Evolutionary conservation across 2,113 vertebrate genomes (phyloP).

Genomic region (Heliornis fulica): DNA sequence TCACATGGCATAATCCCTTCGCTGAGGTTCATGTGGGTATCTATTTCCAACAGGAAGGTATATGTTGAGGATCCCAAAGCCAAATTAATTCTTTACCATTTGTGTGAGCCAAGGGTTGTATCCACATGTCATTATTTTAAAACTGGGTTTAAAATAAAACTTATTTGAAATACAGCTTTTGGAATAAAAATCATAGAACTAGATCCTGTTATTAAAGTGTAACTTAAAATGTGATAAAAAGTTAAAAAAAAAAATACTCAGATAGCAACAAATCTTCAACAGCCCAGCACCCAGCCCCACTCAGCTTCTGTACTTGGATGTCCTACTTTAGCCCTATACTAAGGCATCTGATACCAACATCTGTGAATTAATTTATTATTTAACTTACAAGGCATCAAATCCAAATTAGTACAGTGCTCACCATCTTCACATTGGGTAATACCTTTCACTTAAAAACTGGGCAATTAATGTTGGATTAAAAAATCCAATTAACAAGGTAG

Average conservation of each 20-base stretch:
- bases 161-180: conserved; percentile 4
- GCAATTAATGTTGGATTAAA: neutral
- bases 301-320: neutral
- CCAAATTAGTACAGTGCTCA: neutral
- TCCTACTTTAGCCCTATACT: neutral
- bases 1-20: fast-evolving
- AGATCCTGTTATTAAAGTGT: neutral
- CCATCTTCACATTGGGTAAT: neutral
- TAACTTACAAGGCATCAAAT: neutral
- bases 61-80: conserved; percentile 34
- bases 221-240: neutral
- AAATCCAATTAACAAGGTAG: neutral
- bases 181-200: neutral
- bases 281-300: neutral
- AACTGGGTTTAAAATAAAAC: conserved; percentile 21
- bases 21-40: neutral
- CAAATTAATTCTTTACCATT: conserved; percentile 33
- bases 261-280: neutral
- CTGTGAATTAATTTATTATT: neutral
- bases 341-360: neutral
- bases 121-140: neutral
- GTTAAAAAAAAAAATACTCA: neutral
- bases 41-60: conserved; percentile 28
- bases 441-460: neutral
- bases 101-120: conserved; percentile 19